Evolutionary conservation across 2,113 vertebrate genomes (phyloP).

Genomic region (Chloropsis cyanopogon): DNA sequence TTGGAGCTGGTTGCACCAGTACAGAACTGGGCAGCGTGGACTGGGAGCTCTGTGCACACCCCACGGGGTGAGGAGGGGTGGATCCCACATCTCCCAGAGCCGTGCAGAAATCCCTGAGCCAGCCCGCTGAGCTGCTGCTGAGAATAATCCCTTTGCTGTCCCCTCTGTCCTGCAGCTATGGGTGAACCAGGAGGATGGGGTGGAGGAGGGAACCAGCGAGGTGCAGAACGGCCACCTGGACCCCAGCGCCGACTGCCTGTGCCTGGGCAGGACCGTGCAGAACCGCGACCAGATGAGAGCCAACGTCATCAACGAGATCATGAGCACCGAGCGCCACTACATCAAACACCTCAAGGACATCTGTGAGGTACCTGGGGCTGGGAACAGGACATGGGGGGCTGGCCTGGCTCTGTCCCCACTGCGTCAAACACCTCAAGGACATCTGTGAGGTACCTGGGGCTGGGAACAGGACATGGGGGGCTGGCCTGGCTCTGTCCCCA

Average conservation of each 20-base stretch:
- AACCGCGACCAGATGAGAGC: conserved; percentile 99
- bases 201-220: conserved; percentile 93
- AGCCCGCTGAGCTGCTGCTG: background rate
- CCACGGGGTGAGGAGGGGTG: rapidly evolving
- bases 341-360: conserved; percentile 98
- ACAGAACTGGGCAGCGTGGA: rapidly evolving
- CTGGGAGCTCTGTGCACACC: background rate
- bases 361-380: conserved; percentile 81
- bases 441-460: background rate
- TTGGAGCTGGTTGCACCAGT: background rate
- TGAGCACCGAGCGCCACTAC: conserved; percentile 99
- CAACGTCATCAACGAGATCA: conserved; percentile 99
- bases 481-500: background rate
- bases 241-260: conserved; percentile 93
- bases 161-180: conserved; percentile 81
- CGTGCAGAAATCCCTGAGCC: background rate
- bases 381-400: background rate
- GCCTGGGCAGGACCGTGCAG: conserved; percentile 90
- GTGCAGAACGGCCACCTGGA: conserved; percentile 97
- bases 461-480: background rate
- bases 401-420: background rate
- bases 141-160: background rate
- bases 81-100: background rate
- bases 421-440: background rate
- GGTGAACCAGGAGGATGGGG: conserved; percentile 97